Evolutionary conservation across 2,113 vertebrate species (phyloP).

Genomic region (Marcusenius ussheri): DNA sequence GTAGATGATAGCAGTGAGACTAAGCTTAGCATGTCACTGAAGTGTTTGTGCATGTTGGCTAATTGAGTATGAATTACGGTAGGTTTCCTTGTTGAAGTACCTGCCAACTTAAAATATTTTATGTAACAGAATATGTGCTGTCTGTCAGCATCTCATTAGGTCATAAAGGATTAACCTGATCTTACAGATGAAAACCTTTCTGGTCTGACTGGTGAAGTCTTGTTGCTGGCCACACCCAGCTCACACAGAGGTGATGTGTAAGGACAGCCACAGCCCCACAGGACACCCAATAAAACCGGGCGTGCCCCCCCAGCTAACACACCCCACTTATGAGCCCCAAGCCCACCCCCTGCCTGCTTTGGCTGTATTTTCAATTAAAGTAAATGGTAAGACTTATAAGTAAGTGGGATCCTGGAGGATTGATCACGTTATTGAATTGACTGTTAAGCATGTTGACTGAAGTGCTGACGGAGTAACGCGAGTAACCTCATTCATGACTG

Average conservation of each 20-base stretch:
- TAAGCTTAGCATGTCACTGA: background rate
- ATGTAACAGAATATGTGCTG: constrained; percentile 29
- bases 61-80: background rate
- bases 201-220: constrained; percentile 64
- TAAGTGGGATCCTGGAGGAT: background rate
- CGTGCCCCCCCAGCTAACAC: background rate
- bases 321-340: background rate
- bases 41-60: background rate
- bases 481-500: background rate
- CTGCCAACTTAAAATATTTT: background rate
- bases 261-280: constrained; percentile 51
- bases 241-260: constrained; percentile 61
- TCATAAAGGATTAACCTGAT: constrained; percentile 72
- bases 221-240: constrained; percentile 60
- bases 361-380: constrained; percentile 16
- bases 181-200: constrained; percentile 28
- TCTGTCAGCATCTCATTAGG: constrained; percentile 68
- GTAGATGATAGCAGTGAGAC: background rate
- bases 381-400: constrained; percentile 6
- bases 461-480: background rate
- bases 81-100: background rate
- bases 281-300: constrained; percentile 10
- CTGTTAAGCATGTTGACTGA: background rate
- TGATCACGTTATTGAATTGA: background rate
- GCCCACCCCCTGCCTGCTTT: background rate